Conservation (phyloP, 2,113 vertebrate species). For the Chascanopsetta lugubris region DNA sequence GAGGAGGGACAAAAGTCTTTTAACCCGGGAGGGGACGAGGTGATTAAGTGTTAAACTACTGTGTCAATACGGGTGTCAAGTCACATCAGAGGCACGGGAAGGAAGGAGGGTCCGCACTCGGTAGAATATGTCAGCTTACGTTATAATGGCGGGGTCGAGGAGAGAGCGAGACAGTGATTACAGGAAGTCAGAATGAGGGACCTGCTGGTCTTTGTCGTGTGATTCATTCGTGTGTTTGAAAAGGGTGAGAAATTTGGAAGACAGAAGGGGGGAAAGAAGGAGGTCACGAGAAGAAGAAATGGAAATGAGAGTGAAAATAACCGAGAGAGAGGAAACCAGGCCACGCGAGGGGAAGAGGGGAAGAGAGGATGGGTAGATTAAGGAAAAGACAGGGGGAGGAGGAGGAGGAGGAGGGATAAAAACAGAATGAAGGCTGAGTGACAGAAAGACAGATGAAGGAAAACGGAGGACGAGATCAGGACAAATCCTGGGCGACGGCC, state of each 20-base stretch:
- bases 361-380: slow-evolving; percentile 23
- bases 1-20: slow-evolving; percentile 1
- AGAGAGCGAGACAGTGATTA: neutral
- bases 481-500: slow-evolving; percentile 39
- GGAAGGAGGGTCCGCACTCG: slow-evolving; percentile 32
- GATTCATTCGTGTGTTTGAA: neutral
- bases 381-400: slow-evolving; percentile 22
- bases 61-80: slow-evolving; percentile 59
- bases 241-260: neutral
- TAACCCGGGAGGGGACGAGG: slow-evolving; percentile 37
- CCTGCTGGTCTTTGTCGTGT: slow-evolving; percentile 2
- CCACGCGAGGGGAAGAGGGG: slow-evolving; percentile 23
- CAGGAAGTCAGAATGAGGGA: neutral
- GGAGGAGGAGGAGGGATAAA: slow-evolving; percentile 28
- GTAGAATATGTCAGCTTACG: slow-evolving; percentile 42
- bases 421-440: slow-evolving; percentile 13
- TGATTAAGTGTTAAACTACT: slow-evolving; percentile 67
- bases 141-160: slow-evolving; percentile 21
- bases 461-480: slow-evolving; percentile 35
- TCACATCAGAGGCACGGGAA: slow-evolving; percentile 34
- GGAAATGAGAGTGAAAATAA: slow-evolving; percentile 26
- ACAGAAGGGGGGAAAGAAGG: neutral
- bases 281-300: slow-evolving; percentile 21
- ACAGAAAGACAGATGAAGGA: slow-evolving; percentile 41
- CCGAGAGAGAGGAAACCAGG: slow-evolving; percentile 14